These are phyloP conservation scores for Dallia pectoralis DNA, from an alignment of 2,797 vertebrate genomes.

Conservation along the genomic window DNA sequence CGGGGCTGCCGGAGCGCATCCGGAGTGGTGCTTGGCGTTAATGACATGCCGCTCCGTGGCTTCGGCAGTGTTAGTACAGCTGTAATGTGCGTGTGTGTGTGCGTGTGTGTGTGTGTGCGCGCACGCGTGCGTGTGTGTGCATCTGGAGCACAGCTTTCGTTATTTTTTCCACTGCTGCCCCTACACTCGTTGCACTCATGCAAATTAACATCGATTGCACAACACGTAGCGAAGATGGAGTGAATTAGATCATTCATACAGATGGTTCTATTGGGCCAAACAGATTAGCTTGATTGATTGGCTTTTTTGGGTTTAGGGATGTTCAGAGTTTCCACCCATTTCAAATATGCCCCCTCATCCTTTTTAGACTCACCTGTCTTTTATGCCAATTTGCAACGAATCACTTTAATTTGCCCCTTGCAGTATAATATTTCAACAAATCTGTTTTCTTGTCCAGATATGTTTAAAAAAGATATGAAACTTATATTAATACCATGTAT, in stretches of 20 bases:
- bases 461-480: not conserved
- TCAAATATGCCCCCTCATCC: not conserved
- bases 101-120: conserved; percentile 25
- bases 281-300: conserved; percentile 3
- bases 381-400: not conserved
- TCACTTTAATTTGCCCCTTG: not conserved
- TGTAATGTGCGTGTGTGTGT: conserved; percentile 21
- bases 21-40: conserved; percentile 56
- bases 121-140: conserved; percentile 50
- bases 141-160: not conserved
- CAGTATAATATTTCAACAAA: not conserved
- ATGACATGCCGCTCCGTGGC: conserved; percentile 65
- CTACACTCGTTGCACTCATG: conserved; percentile 29
- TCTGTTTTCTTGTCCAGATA: not conserved
- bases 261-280: conserved; percentile 28
- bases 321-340: not conserved
- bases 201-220: conserved; percentile 59
- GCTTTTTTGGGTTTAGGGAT: not conserved
- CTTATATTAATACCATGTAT: not conserved
- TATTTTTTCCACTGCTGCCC: conserved; percentile 55
- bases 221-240: conserved; percentile 57
- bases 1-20: conserved; percentile 56
- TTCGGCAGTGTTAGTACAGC: conserved; percentile 65
- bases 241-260: conserved; percentile 45
- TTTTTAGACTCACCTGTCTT: not conserved